Evolutionary conservation across 1,140 invertebrate genomes (phyloP).

Genomic region (Coptotermes formosanus): DNA sequence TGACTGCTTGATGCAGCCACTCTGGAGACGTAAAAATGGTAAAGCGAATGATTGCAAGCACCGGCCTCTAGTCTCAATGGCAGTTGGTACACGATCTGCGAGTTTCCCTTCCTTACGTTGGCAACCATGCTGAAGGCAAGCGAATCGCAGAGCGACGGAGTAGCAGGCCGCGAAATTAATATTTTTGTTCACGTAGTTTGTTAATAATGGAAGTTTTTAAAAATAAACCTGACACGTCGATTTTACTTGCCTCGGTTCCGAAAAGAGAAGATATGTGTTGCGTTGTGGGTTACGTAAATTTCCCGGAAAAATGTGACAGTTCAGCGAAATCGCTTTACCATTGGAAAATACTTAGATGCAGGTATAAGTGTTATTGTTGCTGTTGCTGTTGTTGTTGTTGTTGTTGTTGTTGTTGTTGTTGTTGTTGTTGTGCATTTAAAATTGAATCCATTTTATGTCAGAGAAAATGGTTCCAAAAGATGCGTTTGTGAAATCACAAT

Average conservation of each 20-base stretch:
- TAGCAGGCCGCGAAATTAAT: not conserved
- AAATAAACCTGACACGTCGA: not conserved
- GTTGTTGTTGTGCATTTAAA: not conserved
- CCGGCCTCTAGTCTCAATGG: too few species aligned
- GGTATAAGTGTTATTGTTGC: not conserved
- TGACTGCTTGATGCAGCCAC: too few species aligned
- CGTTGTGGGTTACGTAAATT: conserved; percentile 4
- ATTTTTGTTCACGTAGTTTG: not conserved
- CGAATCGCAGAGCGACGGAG: too few species aligned
- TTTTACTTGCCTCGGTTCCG: not conserved
- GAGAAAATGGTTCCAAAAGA: not conserved
- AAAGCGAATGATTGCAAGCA: too few species aligned
- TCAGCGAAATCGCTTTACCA: conserved; percentile 20
- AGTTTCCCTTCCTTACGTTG: too few species aligned
- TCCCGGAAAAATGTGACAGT: not conserved
- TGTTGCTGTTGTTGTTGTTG: too few species aligned
- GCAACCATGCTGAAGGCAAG: too few species aligned
- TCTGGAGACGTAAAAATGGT: too few species aligned
- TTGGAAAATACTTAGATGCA: conserved; percentile 22
- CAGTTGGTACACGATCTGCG: too few species aligned
- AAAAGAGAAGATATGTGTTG: conserved; percentile 15
- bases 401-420: not conserved
- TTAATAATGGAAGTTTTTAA: not conserved
- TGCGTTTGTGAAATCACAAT: not conserved
- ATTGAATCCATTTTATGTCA: not conserved